Evolutionary conservation across 2,888 invertebrate species (phyloP).

Genomic region (Dexiosoma caninum): DNA sequence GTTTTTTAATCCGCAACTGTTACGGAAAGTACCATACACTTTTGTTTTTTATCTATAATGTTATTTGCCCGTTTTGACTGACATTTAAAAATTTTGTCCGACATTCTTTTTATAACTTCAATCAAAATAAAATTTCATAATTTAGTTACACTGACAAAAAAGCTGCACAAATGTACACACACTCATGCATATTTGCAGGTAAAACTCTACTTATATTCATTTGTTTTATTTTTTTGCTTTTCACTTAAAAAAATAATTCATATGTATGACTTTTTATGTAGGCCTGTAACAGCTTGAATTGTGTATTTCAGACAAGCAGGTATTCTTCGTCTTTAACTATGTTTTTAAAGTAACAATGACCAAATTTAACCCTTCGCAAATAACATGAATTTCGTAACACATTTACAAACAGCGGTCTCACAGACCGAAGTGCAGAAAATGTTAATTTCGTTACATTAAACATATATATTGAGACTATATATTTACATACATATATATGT

Average conservation of each 20-base stretch:
- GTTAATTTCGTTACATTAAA: too few relatives aligned
- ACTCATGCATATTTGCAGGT: not conserved
- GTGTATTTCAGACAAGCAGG: too few relatives aligned
- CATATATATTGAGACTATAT: too few relatives aligned
- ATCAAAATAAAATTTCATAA: slow-evolving; percentile 62
- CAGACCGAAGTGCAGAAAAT: too few relatives aligned
- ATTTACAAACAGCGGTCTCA: too few relatives aligned
- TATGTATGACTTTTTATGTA: not conserved
- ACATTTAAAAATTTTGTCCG: slow-evolving; percentile 37
- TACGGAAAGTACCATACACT: slow-evolving; percentile 19
- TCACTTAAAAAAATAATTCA: too few relatives aligned
- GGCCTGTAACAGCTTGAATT: not conserved
- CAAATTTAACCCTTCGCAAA: too few relatives aligned
- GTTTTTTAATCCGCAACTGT: too few relatives aligned
- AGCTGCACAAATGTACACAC: not conserved
- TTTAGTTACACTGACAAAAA: slow-evolving; percentile 52
- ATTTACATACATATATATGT: too few relatives aligned
- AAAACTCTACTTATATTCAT: not conserved
- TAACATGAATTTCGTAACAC: too few relatives aligned
- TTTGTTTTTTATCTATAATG: slow-evolving; percentile 23
- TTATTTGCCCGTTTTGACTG: slow-evolving; percentile 41
- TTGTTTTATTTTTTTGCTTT: not conserved
- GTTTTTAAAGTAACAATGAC: too few relatives aligned
- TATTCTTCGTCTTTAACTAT: too few relatives aligned
- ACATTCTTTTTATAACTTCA: slow-evolving; percentile 61